Conservation (phyloP, 2,888 invertebrate genomes). For the Brenthis ino region DNA sequence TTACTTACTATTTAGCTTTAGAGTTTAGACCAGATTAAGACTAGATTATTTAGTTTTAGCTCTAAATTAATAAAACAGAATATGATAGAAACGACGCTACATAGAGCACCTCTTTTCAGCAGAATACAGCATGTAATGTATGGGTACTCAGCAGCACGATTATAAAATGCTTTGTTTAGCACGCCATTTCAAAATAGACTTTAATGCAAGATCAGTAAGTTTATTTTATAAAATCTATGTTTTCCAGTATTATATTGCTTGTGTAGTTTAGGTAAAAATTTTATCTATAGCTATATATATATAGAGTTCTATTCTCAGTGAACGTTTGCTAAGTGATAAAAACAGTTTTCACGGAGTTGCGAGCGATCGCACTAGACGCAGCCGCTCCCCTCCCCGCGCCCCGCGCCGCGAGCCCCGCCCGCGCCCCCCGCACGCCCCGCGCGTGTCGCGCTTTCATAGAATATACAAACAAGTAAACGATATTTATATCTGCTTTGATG, state of each 20-base stretch:
- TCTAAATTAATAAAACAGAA: conserved; percentile 13
- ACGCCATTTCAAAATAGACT: conserved; percentile 29
- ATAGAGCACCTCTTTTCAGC: conserved; percentile 22
- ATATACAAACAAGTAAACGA: conserved; percentile 32
- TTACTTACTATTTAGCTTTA: too few relatives aligned
- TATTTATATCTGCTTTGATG: background rate
- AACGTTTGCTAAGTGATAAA: conserved; percentile 55
- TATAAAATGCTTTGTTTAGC: conserved; percentile 45
- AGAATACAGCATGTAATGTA: conserved; percentile 39
- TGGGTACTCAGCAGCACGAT: conserved; percentile 44
- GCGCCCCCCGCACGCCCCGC: conserved; percentile 57
- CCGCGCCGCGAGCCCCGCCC: conserved; percentile 42
- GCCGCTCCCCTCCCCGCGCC: conserved; percentile 61
- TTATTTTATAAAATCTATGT: conserved; percentile 1
- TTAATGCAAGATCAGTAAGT: conserved; percentile 9
- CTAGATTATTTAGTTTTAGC: too few relatives aligned
- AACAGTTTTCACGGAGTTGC: conserved; percentile 70
- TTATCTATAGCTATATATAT: background rate
- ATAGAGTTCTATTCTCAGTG: conserved; percentile 44
- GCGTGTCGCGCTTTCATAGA: conserved; percentile 73
- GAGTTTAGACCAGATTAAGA: too few relatives aligned
- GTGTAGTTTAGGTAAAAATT: conserved; percentile 27
- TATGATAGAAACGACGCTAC: conserved; percentile 37
- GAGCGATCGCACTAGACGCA: conserved; percentile 76
- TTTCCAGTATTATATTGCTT: background rate